Percentiles rank a stretch among this genome's conserved stretches.
These are phyloP conservation scores for Merops nubicus DNA, from an alignment of 2,113 vertebrate genomes.

Conservation along the genomic window DNA sequence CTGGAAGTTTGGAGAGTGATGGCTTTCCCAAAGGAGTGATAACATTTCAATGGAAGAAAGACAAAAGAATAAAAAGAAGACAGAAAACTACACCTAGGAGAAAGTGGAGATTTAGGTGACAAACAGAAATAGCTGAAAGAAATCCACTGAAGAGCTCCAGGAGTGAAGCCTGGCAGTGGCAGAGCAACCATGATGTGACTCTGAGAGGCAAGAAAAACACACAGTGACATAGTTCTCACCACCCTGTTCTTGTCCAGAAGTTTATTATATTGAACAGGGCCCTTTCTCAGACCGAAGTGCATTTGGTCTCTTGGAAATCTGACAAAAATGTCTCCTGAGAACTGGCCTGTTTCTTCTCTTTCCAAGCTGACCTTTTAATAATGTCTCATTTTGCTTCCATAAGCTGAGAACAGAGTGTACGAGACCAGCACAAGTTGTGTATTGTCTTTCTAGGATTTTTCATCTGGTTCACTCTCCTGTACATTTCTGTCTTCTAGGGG, in stretches of 20 bases:
- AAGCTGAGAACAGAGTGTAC: slow-evolving; percentile 35
- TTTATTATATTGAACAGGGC: background rate
- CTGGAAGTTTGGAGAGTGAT: background rate
- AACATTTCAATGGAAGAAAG: background rate
- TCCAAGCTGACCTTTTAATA: slow-evolving; percentile 46
- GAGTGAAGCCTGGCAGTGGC: background rate
- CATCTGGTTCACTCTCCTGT: background rate
- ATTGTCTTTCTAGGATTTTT: slow-evolving; percentile 54
- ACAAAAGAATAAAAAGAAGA: background rate
- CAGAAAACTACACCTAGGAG: too few relatives aligned
- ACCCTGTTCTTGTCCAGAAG: background rate
- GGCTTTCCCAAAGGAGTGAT: background rate
- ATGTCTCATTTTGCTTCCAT: slow-evolving; percentile 30
- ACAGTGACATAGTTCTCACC: background rate
- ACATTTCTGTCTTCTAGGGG: background rate
- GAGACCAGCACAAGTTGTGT: background rate
- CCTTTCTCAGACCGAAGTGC: slow-evolving; percentile 8
- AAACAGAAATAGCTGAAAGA: background rate
- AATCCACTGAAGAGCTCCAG: background rate
- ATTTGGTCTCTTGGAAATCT: background rate
- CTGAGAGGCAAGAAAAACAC: background rate
- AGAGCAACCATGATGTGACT: background rate
- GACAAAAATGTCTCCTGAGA: slow-evolving; percentile 59
- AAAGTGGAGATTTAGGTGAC: background rate
- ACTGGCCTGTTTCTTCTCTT: slow-evolving; percentile 33